Evolutionary conservation across 2,888 invertebrate genomes (phyloP), one percentile per base, ranked within the genome.

Genomic region (Hylaea fasciaria): DNA sequence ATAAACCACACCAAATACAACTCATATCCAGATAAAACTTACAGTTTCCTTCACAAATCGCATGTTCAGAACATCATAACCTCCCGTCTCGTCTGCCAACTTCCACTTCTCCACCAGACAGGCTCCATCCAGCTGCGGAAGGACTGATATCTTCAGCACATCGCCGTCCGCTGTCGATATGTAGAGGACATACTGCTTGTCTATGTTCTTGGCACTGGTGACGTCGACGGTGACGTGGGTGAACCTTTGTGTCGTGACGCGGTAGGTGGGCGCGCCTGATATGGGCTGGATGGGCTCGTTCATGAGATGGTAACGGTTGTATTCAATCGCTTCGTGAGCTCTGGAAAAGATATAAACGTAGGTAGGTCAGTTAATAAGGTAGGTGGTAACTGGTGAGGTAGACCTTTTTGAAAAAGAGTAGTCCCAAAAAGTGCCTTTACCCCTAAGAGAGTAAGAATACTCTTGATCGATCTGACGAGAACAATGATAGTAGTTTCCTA

Each of bases 91-190:
- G 1, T 94, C 92, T 39, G 94, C 91, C 11, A 96, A 93, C 70
- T 95, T 95, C 95, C 98, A 96, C 66, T 96, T 94, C 85, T 98
- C 98, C 12, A 98, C 94, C 47, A 98, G 89, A 78, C 98, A 98
- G 0, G 97, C 94, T 65, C 95, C 94, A 55, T 94, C 94, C 0
- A 94, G 93, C 28, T 93, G 85, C 0, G 96, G 96, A 64, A 97
- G 86, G 10, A 97, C 93, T 0, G 96, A 94, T 74, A 98, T 93
- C 86, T 98, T 98, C 76, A 97, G 94, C 14, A 98, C 94, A 37
- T 94, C 85, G 0, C 96, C 97, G 2, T 94, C 93, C 22, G 93
- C 93, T 0, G 97, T 97, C 0, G 97, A 95, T 35, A 97, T 95
- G 80, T 96, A 98, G 5, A 98, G 89, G 0, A 98, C 95, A 53